These are phyloP conservation scores for Battus philenor DNA, from an alignment of 1,140 invertebrate genomes.

Conservation along the genomic window DNA sequence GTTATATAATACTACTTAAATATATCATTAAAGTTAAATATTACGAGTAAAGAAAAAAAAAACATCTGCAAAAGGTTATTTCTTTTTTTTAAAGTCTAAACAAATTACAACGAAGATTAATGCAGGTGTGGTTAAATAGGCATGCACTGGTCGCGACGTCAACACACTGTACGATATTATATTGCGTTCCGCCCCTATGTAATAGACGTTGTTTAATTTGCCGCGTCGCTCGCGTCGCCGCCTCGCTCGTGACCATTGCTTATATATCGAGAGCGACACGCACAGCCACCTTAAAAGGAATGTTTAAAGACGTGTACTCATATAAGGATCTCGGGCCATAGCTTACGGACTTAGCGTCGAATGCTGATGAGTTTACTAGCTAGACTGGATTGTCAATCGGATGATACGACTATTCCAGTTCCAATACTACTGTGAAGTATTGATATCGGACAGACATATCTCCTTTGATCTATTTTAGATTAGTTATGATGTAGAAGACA, in stretches of 20 bases:
- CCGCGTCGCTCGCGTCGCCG: slow-evolving; percentile 19
- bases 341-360: slow-evolving; percentile 29
- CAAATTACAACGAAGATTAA: slow-evolving; percentile 8
- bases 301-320: slow-evolving; percentile 22
- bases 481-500: neutral
- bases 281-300: slow-evolving; percentile 27
- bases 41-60: too few species aligned
- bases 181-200: slow-evolving; percentile 12
- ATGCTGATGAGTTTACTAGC: slow-evolving; percentile 30
- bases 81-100: too few species aligned
- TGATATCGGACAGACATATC: slow-evolving; percentile 1
- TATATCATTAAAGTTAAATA: too few species aligned
- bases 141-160: slow-evolving; percentile 1
- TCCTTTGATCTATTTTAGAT: slow-evolving; percentile 4
- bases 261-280: slow-evolving; percentile 25
- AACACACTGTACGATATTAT: neutral
- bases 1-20: too few species aligned
- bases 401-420: slow-evolving; percentile 21
- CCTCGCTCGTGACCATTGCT: slow-evolving; percentile 21
- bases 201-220: slow-evolving; percentile 14
- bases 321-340: slow-evolving; percentile 25
- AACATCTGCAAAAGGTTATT: too few species aligned
- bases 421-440: neutral
- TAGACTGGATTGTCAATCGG: slow-evolving; percentile 28
- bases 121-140: slow-evolving; percentile 3